These are phyloP conservation scores for Nannoperca obscura DNA, from an alignment of 2,797 vertebrate genomes.

Conservation along the genomic window DNA sequence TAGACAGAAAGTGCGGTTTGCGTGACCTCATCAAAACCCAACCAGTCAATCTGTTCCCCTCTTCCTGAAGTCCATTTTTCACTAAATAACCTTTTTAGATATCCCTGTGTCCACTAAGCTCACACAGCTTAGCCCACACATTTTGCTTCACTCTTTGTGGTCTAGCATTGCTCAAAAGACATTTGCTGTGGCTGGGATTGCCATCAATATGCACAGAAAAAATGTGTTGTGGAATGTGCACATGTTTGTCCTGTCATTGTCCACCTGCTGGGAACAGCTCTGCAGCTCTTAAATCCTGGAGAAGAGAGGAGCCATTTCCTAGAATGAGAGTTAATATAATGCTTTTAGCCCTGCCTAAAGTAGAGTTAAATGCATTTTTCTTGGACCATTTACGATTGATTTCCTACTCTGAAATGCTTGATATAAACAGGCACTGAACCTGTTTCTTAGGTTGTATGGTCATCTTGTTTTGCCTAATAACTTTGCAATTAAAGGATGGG, in stretches of 20 bases:
- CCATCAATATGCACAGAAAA: not conserved
- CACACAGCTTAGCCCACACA: not conserved
- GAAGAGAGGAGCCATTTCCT: not conserved
- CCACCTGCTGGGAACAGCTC: not conserved
- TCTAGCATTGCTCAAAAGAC: constrained; percentile 3
- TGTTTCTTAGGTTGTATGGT: constrained; percentile 1
- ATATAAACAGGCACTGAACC: constrained; percentile 18
- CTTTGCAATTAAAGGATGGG: not conserved
- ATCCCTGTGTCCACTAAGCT: not conserved
- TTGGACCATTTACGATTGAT: constrained; percentile 9
- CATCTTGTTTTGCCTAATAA: constrained; percentile 2
- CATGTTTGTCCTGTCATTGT: not conserved
- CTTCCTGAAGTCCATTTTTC: not conserved
- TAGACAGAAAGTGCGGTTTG: not conserved
- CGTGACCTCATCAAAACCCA: not conserved
- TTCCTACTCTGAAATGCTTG: not conserved
- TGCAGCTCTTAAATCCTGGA: constrained; percentile 1
- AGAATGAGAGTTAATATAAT: not conserved
- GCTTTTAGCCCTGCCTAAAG: constrained; percentile 2
- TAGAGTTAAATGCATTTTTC: not conserved
- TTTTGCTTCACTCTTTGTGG: constrained; percentile 1
- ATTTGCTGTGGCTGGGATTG: constrained; percentile 3
- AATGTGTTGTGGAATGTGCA: not conserved
- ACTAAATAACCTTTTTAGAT: not conserved
- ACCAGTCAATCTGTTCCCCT: not conserved